Conservation (phyloP, 2,797 vertebrate species). For the Sebastes nivosus region DNA sequence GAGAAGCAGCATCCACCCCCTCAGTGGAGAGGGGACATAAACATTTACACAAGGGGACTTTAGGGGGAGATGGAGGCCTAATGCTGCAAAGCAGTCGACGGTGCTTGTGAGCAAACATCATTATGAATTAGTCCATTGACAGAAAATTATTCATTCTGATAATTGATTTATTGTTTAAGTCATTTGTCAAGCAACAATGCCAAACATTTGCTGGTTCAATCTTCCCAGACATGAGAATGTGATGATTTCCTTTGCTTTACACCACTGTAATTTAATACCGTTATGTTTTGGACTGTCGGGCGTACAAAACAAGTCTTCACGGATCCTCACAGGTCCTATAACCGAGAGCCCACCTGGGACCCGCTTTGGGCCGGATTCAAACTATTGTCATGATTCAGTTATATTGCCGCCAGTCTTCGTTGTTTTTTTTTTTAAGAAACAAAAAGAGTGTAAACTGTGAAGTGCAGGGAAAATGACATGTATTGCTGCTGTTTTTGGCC, state of each 20-base stretch:
- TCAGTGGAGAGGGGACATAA: constrained; percentile 23
- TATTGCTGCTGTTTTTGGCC: background rate
- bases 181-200: background rate
- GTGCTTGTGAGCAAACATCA: background rate
- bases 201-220: background rate
- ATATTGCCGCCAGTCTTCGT: background rate
- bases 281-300: background rate
- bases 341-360: background rate
- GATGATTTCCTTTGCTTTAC: background rate
- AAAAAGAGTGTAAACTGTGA: background rate
- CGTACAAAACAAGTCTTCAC: background rate
- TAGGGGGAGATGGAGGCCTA: background rate
- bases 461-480: background rate
- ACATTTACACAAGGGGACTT: constrained; percentile 42
- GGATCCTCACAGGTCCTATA: background rate
- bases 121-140: background rate
- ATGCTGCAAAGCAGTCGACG: background rate
- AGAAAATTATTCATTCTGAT: background rate
- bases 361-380: background rate
- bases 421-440: background rate
- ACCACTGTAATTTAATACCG: background rate
- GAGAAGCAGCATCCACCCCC: constrained; percentile 21
- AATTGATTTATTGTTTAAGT: background rate
- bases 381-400: background rate
- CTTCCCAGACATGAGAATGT: background rate